Percentiles rank a stretch among this genome's conserved stretches.
Conservation (phyloP, 2,888 invertebrate genomes). For the Synergus laeviventris region DNA sequence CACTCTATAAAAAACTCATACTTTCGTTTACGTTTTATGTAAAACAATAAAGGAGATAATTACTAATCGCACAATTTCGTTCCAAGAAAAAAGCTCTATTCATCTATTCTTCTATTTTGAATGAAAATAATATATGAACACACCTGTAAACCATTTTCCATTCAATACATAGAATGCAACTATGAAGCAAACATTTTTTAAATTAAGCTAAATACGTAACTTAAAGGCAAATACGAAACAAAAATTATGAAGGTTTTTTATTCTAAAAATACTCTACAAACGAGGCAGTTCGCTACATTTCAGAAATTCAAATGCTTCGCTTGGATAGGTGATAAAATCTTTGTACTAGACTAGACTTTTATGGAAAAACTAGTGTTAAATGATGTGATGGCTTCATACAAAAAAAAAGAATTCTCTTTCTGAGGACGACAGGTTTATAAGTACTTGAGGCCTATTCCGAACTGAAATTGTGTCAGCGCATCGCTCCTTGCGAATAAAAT, state of each 20-base stretch:
- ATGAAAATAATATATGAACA: background rate
- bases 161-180: background rate
- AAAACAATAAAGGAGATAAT: background rate
- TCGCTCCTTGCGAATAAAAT: slow-evolving; percentile 82
- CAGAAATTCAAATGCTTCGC: slow-evolving; percentile 15
- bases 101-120: background rate
- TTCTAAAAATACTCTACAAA: slow-evolving; percentile 33
- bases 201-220: background rate
- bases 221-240: background rate
- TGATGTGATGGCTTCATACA: slow-evolving; percentile 1
- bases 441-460: slow-evolving; percentile 90
- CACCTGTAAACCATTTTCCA: background rate
- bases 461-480: slow-evolving; percentile 85
- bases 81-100: background rate
- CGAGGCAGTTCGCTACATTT: slow-evolving; percentile 2
- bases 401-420: slow-evolving; percentile 8
- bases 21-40: background rate
- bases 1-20: background rate
- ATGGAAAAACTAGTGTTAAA: background rate
- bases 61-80: no score
- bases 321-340: slow-evolving; percentile 17
- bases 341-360: slow-evolving; percentile 15
- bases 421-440: slow-evolving; percentile 77
- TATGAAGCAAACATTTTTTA: background rate
- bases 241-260: slow-evolving; percentile 3